A percentile compares a stretch with the other conserved stretches of the same genome.
These are phyloP conservation scores for Thalassophryne amazonica DNA, from an alignment of 2,797 vertebrate species.

Conservation along the genomic window DNA sequence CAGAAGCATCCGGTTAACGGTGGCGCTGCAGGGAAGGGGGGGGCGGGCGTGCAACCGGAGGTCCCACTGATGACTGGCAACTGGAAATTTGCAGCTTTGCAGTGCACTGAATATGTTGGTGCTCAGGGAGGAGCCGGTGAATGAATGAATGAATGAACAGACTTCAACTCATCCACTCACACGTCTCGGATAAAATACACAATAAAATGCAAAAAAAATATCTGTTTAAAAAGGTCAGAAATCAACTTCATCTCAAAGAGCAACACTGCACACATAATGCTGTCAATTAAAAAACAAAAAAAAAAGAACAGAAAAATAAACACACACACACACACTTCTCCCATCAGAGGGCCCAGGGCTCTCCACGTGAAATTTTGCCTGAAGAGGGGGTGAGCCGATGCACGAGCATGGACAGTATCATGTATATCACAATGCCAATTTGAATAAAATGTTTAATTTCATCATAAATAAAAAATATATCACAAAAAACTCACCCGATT, in stretches of 20 bases:
- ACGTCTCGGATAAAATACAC: not conserved
- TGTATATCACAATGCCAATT: too few relatives aligned
- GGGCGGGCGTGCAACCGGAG: not conserved
- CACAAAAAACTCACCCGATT: too few relatives aligned
- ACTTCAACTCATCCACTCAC: not conserved
- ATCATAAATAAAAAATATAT: too few relatives aligned
- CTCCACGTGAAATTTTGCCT: too few relatives aligned
- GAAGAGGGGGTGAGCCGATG: too few relatives aligned
- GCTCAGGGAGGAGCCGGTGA: not conserved
- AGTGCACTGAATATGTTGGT: not conserved
- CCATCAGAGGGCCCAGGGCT: too few relatives aligned
- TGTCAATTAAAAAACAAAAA: not conserved
- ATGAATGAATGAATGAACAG: not conserved
- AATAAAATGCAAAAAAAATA: not conserved
- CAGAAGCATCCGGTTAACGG: slow-evolving; percentile 9
- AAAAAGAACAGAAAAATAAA: too few relatives aligned
- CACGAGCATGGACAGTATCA: too few relatives aligned
- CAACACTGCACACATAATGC: not conserved
- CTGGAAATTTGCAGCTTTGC: slow-evolving; percentile 13
- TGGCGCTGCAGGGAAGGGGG: not conserved
- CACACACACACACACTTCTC: too few relatives aligned
- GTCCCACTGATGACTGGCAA: slow-evolving; percentile 26
- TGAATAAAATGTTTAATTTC: too few relatives aligned
- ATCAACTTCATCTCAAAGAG: not conserved
- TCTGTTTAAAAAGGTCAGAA: not conserved